These are phyloP conservation scores for Cyprinodon tularosa DNA, from an alignment of 2,113 vertebrate species.

Conservation along the genomic window DNA sequence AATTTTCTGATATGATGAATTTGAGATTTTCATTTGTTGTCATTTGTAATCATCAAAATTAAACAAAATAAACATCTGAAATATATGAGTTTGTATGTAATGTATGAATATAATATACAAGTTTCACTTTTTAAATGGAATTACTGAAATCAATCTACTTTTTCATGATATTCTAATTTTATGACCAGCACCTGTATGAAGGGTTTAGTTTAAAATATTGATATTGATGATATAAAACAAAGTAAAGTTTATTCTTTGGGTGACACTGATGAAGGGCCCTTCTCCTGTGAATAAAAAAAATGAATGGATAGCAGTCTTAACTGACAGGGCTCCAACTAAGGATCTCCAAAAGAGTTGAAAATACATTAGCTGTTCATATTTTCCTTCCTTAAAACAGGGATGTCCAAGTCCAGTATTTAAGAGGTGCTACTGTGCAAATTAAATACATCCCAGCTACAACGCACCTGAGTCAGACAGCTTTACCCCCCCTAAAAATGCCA, in stretches of 20 bases:
- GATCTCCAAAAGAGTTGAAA: background rate
- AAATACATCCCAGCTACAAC: background rate
- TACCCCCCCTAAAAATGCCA: too few relatives aligned
- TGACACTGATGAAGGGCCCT: background rate
- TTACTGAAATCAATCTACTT: too few relatives aligned
- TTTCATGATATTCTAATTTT: too few relatives aligned
- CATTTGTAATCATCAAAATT: too few relatives aligned
- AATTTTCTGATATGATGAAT: too few relatives aligned
- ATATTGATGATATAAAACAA: background rate
- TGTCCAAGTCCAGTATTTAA: background rate
- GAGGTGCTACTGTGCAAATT: background rate
- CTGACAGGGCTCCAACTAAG: background rate
- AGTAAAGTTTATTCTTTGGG: background rate
- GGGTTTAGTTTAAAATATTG: background rate
- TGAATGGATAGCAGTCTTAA: background rate
- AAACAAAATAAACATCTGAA: too few relatives aligned
- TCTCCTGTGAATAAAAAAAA: background rate
- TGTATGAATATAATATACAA: too few relatives aligned
- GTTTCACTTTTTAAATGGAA: too few relatives aligned
- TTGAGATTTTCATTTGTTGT: too few relatives aligned
- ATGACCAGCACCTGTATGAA: background rate
- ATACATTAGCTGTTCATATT: background rate
- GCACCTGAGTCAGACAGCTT: background rate
- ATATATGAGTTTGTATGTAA: too few relatives aligned
- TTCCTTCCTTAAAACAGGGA: background rate